Conservation (phyloP, 1,140 invertebrate species). For the Frieseomelitta varia region DNA sequence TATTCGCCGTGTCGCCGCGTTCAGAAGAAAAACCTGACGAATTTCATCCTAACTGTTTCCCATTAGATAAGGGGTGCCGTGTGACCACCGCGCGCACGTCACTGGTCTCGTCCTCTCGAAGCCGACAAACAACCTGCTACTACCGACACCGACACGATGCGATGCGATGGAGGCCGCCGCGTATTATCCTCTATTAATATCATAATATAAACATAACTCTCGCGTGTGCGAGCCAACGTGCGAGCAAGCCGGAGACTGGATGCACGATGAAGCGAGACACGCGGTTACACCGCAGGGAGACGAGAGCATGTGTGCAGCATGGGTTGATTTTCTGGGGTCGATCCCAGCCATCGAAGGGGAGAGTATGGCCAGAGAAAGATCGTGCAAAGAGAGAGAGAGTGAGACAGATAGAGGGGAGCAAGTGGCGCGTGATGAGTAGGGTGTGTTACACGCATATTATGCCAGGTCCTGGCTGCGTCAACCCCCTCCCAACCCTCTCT, state of each 20-base stretch:
- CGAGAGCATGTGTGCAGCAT: constrained; percentile 15
- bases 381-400: neutral
- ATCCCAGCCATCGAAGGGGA: constrained; percentile 46
- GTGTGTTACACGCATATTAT: constrained; percentile 77
- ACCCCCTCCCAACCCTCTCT: constrained; percentile 29
- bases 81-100: constrained; percentile 35
- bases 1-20: too few species aligned
- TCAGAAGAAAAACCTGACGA: too few species aligned
- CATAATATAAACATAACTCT: constrained; percentile 81
- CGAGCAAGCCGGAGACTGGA: neutral
- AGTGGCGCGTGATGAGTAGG: constrained; percentile 79
- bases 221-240: constrained; percentile 61
- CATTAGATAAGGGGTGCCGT: neutral
- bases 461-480: constrained; percentile 66
- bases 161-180: constrained; percentile 53
- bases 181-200: constrained; percentile 80
- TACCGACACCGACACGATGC: constrained; percentile 26
- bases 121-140: constrained; percentile 74
- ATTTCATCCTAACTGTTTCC: too few species aligned
- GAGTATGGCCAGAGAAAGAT: neutral
- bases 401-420: constrained; percentile 66
- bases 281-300: constrained; percentile 57
- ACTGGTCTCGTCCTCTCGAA: constrained; percentile 48
- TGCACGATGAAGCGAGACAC: constrained; percentile 43
- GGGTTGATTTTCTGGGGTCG: constrained; percentile 66